phyloP scores from a whole-genome alignment of 1,140 invertebrate genomes.

The Cotesia typhae region DNA sequence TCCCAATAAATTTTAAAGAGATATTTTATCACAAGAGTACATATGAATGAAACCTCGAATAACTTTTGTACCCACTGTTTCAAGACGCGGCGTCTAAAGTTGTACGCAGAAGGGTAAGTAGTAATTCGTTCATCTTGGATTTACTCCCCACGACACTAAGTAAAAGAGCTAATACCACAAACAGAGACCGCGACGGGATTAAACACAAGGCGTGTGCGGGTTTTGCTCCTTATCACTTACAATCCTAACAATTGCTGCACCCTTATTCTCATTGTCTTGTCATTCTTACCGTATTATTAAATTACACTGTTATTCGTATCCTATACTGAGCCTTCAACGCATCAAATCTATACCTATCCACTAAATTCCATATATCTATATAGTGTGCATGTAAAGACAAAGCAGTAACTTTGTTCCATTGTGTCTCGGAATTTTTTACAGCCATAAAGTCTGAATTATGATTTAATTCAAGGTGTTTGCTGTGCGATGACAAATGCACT shows the following conservation, averaged over 20 bases:
- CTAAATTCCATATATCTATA: too few relatives aligned
- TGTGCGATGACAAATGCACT: slow-evolving; percentile 1
- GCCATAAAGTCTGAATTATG: background rate
- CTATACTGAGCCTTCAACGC: slow-evolving; percentile 4
- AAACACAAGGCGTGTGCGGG: slow-evolving; percentile 39
- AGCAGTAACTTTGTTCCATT: slow-evolving; percentile 9
- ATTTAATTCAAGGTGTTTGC: background rate
- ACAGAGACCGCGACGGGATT: slow-evolving; percentile 54
- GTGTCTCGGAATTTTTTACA: background rate
- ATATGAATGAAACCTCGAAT: background rate
- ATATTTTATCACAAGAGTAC: too few relatives aligned
- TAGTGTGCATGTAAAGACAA: background rate
- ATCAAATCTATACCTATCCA: background rate
- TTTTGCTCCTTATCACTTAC: slow-evolving; percentile 28
- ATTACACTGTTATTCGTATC: slow-evolving; percentile 16
- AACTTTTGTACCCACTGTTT: slow-evolving; percentile 4
- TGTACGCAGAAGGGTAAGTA: slow-evolving; percentile 17
- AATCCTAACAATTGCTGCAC: slow-evolving; percentile 25
- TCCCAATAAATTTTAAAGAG: too few relatives aligned
- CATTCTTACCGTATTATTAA: slow-evolving; percentile 36
- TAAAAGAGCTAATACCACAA: slow-evolving; percentile 54
- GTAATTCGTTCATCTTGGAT: slow-evolving; percentile 42
- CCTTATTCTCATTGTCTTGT: slow-evolving; percentile 27
- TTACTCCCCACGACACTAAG: slow-evolving; percentile 49
- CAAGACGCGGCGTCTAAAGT: slow-evolving; percentile 17